Conservation (phyloP, 2,888 invertebrate species). For the Tipula unca region DNA sequence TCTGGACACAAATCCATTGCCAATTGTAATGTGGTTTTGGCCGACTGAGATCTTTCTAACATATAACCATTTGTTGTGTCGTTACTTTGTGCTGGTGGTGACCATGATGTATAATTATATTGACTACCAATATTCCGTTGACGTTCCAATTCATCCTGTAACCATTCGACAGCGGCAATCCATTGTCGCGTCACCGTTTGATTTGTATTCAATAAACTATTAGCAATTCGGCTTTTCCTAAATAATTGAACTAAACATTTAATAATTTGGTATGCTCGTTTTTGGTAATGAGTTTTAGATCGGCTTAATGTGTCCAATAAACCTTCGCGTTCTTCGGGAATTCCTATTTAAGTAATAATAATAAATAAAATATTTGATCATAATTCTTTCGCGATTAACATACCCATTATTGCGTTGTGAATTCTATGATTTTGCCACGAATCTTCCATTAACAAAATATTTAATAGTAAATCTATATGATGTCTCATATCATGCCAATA, state of each 20-base stretch:
- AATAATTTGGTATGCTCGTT: constrained; percentile 93
- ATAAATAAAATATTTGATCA: not conserved
- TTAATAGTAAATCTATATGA: constrained; percentile 80
- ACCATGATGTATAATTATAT: constrained; percentile 88
- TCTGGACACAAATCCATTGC: constrained; percentile 69
- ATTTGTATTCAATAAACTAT: constrained; percentile 68
- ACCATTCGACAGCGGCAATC: constrained; percentile 85
- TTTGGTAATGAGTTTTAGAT: constrained; percentile 91
- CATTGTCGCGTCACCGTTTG: constrained; percentile 77
- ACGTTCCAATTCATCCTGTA: constrained; percentile 84
- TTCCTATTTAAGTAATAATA: constrained; percentile 37
- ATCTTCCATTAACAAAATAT: constrained; percentile 83
- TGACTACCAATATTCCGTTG: constrained; percentile 49
- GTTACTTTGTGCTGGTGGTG: constrained; percentile 89
- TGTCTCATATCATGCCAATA: constrained; percentile 92
- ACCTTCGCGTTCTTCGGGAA: constrained; percentile 78
- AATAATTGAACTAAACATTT: constrained; percentile 90
- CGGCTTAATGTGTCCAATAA: constrained; percentile 87
- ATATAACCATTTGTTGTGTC: constrained; percentile 92
- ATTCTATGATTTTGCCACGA: constrained; percentile 94
- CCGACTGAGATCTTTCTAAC: constrained; percentile 88
- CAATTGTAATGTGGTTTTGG: constrained; percentile 75
- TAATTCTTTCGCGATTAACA: not conserved
- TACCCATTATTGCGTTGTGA: constrained; percentile 85
- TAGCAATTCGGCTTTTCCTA: constrained; percentile 72